Percentiles rank a stretch among this genome's conserved stretches.
phyloP scores from a whole-genome alignment of 2,113 vertebrate genomes.

The Mus pahari region DNA sequence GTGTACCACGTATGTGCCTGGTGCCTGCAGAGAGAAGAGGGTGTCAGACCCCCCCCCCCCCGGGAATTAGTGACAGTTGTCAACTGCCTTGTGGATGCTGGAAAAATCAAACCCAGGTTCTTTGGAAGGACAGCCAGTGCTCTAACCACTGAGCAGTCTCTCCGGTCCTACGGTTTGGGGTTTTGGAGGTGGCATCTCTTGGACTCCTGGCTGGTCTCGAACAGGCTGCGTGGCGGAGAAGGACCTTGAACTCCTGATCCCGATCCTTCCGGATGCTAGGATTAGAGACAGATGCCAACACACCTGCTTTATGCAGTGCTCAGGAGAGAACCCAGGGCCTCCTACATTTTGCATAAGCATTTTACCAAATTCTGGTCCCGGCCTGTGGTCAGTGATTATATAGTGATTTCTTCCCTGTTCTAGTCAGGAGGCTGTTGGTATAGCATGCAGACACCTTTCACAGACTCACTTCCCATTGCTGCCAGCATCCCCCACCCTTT shows the following conservation, averaged over 20 bases:
- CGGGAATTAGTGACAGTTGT: background rate
- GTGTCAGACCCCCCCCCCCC: background rate
- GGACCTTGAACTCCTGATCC: background rate
- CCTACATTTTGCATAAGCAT: background rate
- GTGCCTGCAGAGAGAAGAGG: background rate
- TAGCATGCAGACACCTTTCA: background rate
- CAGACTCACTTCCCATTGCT: slow-evolving; percentile 16
- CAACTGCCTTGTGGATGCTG: background rate
- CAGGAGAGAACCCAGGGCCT: background rate
- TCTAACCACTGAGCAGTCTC: background rate
- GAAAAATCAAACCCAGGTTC: background rate
- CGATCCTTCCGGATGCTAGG: background rate
- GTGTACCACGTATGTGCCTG: background rate
- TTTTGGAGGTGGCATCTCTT: background rate
- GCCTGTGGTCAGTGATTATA: background rate
- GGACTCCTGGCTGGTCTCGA: background rate
- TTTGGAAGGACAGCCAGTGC: background rate
- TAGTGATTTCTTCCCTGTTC: background rate
- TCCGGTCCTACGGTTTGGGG: background rate
- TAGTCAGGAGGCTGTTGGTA: background rate
- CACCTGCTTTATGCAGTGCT: background rate
- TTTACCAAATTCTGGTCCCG: no score
- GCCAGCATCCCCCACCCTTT: background rate
- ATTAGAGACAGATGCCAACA: no score
- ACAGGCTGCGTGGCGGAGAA: background rate